Percentiles rank a stretch among this genome's conserved stretches.
phyloP scores from a whole-genome alignment of 1,140 invertebrate genomes.

The Hestina assimilis region DNA sequence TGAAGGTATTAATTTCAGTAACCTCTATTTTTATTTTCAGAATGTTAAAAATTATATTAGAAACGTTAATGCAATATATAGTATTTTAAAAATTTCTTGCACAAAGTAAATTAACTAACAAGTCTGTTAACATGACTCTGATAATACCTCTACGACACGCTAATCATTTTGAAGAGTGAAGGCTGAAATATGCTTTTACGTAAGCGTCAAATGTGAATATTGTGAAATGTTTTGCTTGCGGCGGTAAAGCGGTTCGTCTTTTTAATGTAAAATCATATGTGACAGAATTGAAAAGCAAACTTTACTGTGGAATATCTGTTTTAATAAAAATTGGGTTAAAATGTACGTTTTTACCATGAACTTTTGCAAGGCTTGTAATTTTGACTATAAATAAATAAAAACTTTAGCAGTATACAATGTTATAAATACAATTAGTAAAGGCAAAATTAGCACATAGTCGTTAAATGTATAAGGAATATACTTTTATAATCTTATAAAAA shows the following conservation, averaged over 20 bases:
- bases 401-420: too few species aligned
- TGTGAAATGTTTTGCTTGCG: conserved; percentile 25
- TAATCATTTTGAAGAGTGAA: conserved; percentile 21
- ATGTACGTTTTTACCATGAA: neutral
- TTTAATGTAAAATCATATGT: conserved; percentile 19
- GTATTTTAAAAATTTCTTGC: neutral
- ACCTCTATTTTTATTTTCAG: too few species aligned
- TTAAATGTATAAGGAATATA: neutral
- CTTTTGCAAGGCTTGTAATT: neutral
- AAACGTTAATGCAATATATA: neutral
- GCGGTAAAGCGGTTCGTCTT: conserved; percentile 19
- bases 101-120: conserved; percentile 3
- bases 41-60: neutral
- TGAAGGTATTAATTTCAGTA: too few species aligned
- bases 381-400: too few species aligned
- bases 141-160: conserved; percentile 18
- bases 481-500: conserved; percentile 19
- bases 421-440: too few species aligned
- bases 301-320: conserved; percentile 16
- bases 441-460: too few species aligned
- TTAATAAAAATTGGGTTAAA: conserved; percentile 12
- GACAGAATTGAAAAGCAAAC: conserved; percentile 21
- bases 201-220: conserved; percentile 22
- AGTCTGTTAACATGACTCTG: conserved; percentile 13
- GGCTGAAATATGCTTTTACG: conserved; percentile 27